Percentiles rank a stretch among this genome's conserved stretches.
Evolutionary conservation across 2,888 invertebrate species (phyloP).

Genomic region (Smittia aterrima): DNA sequence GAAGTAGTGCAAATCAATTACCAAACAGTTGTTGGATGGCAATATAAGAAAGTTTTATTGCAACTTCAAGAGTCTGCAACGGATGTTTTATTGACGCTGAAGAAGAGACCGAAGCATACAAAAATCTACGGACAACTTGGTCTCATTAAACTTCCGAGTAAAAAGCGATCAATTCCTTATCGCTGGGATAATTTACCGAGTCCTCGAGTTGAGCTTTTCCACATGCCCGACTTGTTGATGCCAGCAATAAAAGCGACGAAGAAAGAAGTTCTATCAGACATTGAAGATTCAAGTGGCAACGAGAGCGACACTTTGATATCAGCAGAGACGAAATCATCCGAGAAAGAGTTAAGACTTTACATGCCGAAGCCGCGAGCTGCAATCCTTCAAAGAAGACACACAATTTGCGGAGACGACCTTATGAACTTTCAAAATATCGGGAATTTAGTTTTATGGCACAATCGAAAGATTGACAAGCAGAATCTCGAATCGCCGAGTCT

Average conservation of each 20-base stretch:
- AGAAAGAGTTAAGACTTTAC: slow-evolving; percentile 60
- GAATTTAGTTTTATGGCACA: slow-evolving; percentile 67
- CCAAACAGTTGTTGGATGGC: slow-evolving; percentile 78
- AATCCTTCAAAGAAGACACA: slow-evolving; percentile 73
- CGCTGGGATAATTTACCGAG: slow-evolving; percentile 70
- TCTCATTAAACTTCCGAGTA: slow-evolving; percentile 68
- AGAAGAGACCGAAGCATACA: slow-evolving; percentile 78
- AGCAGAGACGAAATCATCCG: slow-evolving; percentile 47
- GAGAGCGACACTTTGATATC: slow-evolving; percentile 58
- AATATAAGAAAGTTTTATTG: slow-evolving; percentile 71
- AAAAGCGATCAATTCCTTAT: slow-evolving; percentile 64
- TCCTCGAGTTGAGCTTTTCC: slow-evolving; percentile 62
- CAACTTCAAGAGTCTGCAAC: slow-evolving; percentile 73
- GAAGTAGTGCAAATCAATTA: slow-evolving; percentile 89
- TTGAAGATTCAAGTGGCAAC: slow-evolving; percentile 58
- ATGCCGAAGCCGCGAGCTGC: slow-evolving; percentile 73
- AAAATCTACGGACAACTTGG: slow-evolving; percentile 73
- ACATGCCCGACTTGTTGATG: slow-evolving; percentile 62
- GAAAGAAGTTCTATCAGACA: slow-evolving; percentile 47
- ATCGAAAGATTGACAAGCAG: slow-evolving; percentile 60
- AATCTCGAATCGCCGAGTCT: slow-evolving; percentile 59
- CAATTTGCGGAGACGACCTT: slow-evolving; percentile 81
- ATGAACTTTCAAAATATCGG: slow-evolving; percentile 49
- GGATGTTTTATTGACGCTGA: slow-evolving; percentile 77
- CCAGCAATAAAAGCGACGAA: slow-evolving; percentile 52